Percentiles rank a stretch among this genome's conserved stretches.
phyloP scores from a whole-genome alignment of 2,113 vertebrate species.

The Tupaia tana region DNA sequence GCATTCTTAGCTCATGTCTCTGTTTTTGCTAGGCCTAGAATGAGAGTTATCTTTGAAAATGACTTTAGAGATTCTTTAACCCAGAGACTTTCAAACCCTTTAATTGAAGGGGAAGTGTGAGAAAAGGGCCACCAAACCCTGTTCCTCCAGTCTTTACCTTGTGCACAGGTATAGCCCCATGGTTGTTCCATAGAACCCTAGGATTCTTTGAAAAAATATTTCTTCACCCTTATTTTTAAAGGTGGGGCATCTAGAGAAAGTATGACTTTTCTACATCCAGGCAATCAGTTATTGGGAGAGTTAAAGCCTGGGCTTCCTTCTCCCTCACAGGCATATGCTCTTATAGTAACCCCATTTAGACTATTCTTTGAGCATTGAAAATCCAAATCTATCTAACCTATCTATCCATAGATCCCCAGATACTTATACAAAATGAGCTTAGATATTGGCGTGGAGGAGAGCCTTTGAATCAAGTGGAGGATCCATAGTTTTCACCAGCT shows the following conservation, averaged over 20 bases:
- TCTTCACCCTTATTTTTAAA: not conserved
- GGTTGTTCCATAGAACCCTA: not conserved
- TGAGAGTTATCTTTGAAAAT: not conserved
- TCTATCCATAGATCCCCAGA: not conserved
- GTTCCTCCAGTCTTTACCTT: not conserved
- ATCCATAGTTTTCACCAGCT: not conserved
- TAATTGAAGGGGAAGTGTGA: not conserved
- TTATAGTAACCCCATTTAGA: not conserved
- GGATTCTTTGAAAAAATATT: not conserved
- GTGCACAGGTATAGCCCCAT: not conserved
- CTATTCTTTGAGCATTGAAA: conserved; percentile 3
- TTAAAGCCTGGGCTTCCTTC: not conserved
- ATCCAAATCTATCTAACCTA: not conserved
- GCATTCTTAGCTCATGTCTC: not conserved
- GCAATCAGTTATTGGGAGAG: not conserved
- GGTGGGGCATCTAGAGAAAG: not conserved
- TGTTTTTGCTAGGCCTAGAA: not conserved
- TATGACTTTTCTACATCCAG: not conserved
- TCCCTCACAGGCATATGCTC: not conserved
- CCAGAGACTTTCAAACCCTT: not conserved
- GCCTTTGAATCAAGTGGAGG: not conserved
- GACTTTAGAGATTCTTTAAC: not conserved
- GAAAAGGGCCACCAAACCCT: not conserved
- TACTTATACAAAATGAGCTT: not conserved
- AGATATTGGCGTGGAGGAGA: not conserved